A percentile compares a stretch with the other conserved stretches of the same genome.
These are phyloP conservation scores for Kryptopterus vitreolus DNA, from an alignment of 2,797 vertebrate species.

Conservation along the genomic window DNA sequence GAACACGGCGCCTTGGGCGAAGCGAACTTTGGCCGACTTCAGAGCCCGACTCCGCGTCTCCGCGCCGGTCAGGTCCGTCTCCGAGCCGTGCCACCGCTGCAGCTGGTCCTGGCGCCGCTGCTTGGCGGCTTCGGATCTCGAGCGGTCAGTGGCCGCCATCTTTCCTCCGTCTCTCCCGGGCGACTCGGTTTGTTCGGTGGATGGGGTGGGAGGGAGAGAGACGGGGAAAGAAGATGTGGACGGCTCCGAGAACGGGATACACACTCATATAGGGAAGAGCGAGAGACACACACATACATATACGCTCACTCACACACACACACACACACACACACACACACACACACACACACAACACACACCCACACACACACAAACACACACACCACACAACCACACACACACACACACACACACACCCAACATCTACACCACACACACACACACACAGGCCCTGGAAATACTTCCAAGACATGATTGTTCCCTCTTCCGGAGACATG, in stretches of 20 bases:
- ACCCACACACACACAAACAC: slow-evolving; percentile 25
- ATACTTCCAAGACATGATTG: neutral
- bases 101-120: slow-evolving; percentile 83
- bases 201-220: slow-evolving; percentile 47
- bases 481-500: slow-evolving; percentile 7
- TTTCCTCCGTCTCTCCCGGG: slow-evolving; percentile 67
- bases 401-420: neutral
- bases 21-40: slow-evolving; percentile 72
- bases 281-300: slow-evolving; percentile 30
- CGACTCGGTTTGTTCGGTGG: slow-evolving; percentile 66
- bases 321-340: neutral
- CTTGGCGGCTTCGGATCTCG: slow-evolving; percentile 83
- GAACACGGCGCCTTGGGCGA: slow-evolving; percentile 84
- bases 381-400: neutral
- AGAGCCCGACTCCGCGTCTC: slow-evolving; percentile 57
- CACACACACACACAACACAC: neutral
- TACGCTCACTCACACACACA: neutral
- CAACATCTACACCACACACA: no score
- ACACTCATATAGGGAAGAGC: no score
- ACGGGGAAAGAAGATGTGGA: slow-evolving; percentile 61
- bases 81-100: slow-evolving; percentile 79
- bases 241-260: slow-evolving; percentile 37
- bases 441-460: neutral
- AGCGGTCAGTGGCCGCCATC: slow-evolving; percentile 86
- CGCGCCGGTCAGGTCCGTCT: slow-evolving; percentile 73